A percentile compares a stretch with the other conserved stretches of the same genome.
Evolutionary conservation across 2,888 invertebrate genomes (phyloP).

Genomic region (Dasysyrphus tricinctus): DNA sequence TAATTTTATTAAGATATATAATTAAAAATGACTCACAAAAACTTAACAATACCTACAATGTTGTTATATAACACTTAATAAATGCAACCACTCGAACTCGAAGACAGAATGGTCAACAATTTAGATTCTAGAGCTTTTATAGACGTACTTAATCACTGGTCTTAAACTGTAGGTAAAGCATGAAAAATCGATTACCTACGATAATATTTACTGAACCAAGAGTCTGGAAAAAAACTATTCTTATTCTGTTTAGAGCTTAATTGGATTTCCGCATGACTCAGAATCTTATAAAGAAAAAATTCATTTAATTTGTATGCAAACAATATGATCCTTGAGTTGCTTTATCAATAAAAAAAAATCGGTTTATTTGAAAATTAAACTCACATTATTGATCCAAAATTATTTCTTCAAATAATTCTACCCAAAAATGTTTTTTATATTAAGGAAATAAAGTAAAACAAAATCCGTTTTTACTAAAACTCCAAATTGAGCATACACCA

Average conservation of each 20-base stretch:
- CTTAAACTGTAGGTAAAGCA: background rate
- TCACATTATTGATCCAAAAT: background rate
- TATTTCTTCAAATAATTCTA: background rate
- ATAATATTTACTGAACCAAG: background rate
- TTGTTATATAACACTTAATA: background rate
- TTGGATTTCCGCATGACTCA: background rate
- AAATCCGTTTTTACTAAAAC: background rate
- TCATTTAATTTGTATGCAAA: background rate
- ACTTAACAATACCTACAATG: background rate
- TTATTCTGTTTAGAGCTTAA: background rate
- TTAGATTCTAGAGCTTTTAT: background rate
- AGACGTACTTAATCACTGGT: background rate
- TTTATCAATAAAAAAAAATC: background rate
- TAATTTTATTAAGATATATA: background rate
- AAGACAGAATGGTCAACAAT: background rate
- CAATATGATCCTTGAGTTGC: background rate
- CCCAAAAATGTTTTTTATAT: too few species aligned
- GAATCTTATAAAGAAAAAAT: background rate
- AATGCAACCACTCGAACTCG: conserved; percentile 7
- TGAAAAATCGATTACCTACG: background rate
- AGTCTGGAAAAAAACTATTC: background rate
- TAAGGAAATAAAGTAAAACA: background rate
- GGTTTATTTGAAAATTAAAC: background rate
- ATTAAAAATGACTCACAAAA: conserved; percentile 5
- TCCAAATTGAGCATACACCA: too few species aligned